Evolutionary conservation across 2,888 invertebrate genomes (phyloP), one percentile per base, ranked within the genome.

Genomic region (Ectemnius continuus): DNA sequence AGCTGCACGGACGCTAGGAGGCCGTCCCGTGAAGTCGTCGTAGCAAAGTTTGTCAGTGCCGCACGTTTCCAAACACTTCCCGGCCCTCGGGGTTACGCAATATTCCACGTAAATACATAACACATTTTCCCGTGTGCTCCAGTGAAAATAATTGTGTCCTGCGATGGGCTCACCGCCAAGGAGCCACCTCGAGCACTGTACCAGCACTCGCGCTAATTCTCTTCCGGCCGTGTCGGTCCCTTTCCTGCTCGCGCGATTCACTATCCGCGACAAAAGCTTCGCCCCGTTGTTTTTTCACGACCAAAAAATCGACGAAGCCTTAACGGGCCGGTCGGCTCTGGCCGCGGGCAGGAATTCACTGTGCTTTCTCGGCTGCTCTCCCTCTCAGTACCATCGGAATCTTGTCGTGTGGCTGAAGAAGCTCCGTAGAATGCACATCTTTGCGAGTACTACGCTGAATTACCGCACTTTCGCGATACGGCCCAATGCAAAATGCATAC

Each of bases 91-190:
- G 79, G 87, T 89, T 89, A 89, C 89, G 89, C 89, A 89, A 89
- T 88, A 84, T 88, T 87, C 85, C 86, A 86, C 84, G 86, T 88
- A 89, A 89, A 88, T 88, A 88, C 88, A 87, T 87, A 89, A 82
- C 79, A 82, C 81, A 75, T 83, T 81, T 82, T 70, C 75, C 72
- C 72, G 68, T 65, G 69, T 64, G 63, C 77, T 81, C 75, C 75
- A 71, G 75, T 71, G 73, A 79, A 76, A 81, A 75, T 78, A 74
- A 57, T 52, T 64, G 67, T 68, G 77, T 83, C 78, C 79, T 68
- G 74, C 67, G 71, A 64, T 72, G 63, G 73, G 65, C 69, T 76
- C 64, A 64, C 65, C 70, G 69, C 73, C 67, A 73, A 79, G 73
- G 73, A 75, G 75, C 63, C 59, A 68, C 81, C 70, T 76, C 75